Evolutionary conservation across 2,113 vertebrate species (phyloP).

Genomic region (Phrynocephalus versicolor): DNA sequence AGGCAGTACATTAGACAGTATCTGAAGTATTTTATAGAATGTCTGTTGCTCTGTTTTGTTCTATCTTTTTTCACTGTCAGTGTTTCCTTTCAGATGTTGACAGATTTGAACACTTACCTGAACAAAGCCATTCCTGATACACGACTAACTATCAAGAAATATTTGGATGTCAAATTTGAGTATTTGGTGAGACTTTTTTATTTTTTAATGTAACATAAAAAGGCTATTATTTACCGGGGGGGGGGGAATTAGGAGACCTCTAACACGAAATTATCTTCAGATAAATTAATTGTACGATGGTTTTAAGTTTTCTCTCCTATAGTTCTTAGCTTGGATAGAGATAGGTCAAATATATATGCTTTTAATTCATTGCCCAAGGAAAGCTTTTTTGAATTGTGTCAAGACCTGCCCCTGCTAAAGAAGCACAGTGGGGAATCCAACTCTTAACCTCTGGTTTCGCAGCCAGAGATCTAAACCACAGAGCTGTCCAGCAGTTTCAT

Average conservation of each 20-base stretch:
- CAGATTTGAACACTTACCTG: conserved; percentile 95
- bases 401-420: background rate
- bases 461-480: too few species aligned
- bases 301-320: background rate
- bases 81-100: conserved; percentile 88
- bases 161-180: conserved; percentile 98
- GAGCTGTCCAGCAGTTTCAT: too few species aligned
- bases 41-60: background rate
- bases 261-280: background rate
- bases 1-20: background rate
- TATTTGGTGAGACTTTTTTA: conserved; percentile 84
- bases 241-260: background rate
- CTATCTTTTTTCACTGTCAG: background rate
- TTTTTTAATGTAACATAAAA: background rate
- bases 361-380: conserved; percentile 6
- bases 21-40: background rate
- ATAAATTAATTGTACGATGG: background rate
- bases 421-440: too few species aligned
- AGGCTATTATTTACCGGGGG: background rate
- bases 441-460: too few species aligned
- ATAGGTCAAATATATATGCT: background rate
- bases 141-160: conserved; percentile 96
- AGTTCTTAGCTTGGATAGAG: background rate
- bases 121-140: conserved; percentile 98
- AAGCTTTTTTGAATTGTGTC: background rate